phyloP scores from a whole-genome alignment of 1,140 invertebrate genomes.

The Hesperophylax magnus region DNA sequence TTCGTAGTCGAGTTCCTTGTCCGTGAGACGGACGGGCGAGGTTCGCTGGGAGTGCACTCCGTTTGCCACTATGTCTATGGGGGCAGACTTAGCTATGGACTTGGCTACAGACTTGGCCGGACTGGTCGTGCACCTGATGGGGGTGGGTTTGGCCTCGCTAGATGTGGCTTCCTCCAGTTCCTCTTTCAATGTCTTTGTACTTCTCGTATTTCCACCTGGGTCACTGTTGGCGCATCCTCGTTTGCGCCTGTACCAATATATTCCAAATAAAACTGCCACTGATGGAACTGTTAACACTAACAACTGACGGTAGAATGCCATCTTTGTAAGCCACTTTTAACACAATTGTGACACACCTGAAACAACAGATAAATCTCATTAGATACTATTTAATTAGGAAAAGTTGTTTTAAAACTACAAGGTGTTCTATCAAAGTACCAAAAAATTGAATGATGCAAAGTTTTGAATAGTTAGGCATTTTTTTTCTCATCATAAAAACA shows the following conservation, averaged over 20 bases:
- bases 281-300: constrained; percentile 74
- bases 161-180: constrained; percentile 64
- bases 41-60: constrained; percentile 69
- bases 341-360: constrained; percentile 49
- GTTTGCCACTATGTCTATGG: constrained; percentile 72
- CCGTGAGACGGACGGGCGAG: constrained; percentile 71
- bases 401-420: background rate
- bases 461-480: background rate
- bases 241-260: constrained; percentile 77
- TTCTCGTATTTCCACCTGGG: constrained; percentile 69
- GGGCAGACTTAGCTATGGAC: constrained; percentile 71
- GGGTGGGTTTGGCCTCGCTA: constrained; percentile 33
- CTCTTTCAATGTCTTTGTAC: constrained; percentile 68
- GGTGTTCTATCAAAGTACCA: background rate
- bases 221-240: constrained; percentile 71
- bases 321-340: constrained; percentile 70
- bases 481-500: background rate
- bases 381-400: background rate
- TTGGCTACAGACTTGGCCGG: constrained; percentile 65
- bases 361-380: constrained; percentile 37
- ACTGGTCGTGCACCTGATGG: constrained; percentile 54
- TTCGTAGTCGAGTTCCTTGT: constrained; percentile 74
- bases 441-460: background rate
- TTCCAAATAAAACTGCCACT: constrained; percentile 74
- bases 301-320: constrained; percentile 73